Base-by-base conservation (phyloP, 2,113 vertebrate species). In the Pao palembangensis region DNA sequence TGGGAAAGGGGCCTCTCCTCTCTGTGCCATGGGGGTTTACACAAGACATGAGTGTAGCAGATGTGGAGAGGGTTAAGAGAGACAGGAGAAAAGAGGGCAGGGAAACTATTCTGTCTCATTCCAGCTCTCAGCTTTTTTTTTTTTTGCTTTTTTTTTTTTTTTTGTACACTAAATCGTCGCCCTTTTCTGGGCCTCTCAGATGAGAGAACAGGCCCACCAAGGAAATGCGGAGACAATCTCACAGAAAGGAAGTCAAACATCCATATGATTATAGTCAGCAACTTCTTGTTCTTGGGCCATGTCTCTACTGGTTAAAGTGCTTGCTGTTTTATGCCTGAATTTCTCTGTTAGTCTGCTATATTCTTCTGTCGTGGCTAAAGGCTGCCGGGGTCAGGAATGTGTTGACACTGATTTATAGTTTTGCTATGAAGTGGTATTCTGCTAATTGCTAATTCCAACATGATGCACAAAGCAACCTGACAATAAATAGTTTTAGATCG, bases 11-110 rank as follows among this genome's bases (percentile, higher is more conserved):
- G 79, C 82, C 78, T 72, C 81, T 78, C 61, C 74, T 78, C 67
- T 69, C 65, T 68, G 48, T 86, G 80, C 88, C 85, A 77, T 78
- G 71, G 81, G 88, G 81, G 83, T 75, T 87, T 87, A 86, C 87
- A 89, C 87, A 77, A 91, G 89, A 86, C 87, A 89, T 87, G 79
- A 91, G 89, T 83, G 81, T 84, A 90, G 85, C 90, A 91, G 90
- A 92, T 91, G 91, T 91, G 85, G 86, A 83, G 63, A 76, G 62
- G 23, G 63, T 51, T 53, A 46, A 71, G 61, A 44, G 58, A 73
- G 61, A 69, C 51, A 69, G 71, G 73, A 50, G 61, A 76, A 69
- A 76, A 79, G 64, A 19, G 44, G 75, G 75, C 79, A 80, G 80
- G 72, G 82, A 85, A 85, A 80, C 73, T 81, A 88, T 90, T 90